Evolutionary conservation across 2,797 vertebrate genomes (phyloP).

Genomic region (Danio kyathit): DNA sequence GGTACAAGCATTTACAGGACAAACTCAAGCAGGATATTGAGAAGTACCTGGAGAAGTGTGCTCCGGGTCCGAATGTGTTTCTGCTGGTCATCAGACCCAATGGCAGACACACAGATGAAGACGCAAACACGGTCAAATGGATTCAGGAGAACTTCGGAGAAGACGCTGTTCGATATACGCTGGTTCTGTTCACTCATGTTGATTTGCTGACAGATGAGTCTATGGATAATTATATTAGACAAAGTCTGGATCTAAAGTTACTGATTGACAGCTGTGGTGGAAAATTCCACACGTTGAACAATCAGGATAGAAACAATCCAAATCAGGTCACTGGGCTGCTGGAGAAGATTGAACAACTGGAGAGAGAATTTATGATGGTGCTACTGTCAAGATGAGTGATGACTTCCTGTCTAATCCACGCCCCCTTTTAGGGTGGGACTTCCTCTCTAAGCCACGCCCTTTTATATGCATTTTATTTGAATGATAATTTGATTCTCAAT

Average conservation of each 20-base stretch:
- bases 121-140: conserved; percentile 18
- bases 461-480: no score
- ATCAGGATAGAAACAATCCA: not conserved
- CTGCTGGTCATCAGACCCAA: conserved; percentile 29
- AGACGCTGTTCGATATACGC: not conserved
- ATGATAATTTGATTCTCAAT: no score
- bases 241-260: not conserved
- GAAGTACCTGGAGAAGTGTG: conserved; percentile 4
- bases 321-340: conserved; percentile 32
- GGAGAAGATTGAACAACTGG: conserved; percentile 34
- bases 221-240: not conserved
- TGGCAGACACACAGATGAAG: conserved; percentile 1
- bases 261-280: conserved; percentile 7
- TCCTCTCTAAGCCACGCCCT: no score
- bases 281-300: conserved; percentile 32
- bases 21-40: conserved; percentile 3
- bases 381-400: no score
- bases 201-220: not conserved
- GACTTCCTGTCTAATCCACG: no score
- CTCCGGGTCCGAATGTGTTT: conserved; percentile 51
- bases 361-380: not conserved
- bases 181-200: conserved; percentile 36
- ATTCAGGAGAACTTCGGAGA: conserved; percentile 31
- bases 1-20: not conserved
- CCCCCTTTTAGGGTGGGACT: no score